Conservation (phyloP, 2,797 vertebrate genomes). For the Alcedo atthis region DNA sequence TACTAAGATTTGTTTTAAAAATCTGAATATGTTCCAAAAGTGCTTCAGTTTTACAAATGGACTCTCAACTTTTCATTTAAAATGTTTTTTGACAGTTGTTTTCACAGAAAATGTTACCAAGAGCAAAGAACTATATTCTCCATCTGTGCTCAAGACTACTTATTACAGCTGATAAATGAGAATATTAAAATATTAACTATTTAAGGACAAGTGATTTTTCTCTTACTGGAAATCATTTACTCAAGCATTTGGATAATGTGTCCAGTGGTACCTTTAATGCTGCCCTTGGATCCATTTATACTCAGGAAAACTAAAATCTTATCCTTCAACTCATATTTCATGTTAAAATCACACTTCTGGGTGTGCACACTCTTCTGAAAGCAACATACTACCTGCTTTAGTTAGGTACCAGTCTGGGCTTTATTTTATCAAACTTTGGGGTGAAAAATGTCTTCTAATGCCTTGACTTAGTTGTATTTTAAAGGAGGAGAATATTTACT, state of each 20-base stretch:
- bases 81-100: neutral
- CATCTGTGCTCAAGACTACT: neutral
- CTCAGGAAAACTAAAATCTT: neutral
- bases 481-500: neutral
- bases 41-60: neutral
- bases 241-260: neutral
- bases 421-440: neutral
- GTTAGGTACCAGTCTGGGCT: neutral
- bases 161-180: neutral
- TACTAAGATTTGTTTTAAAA: slow-evolving; percentile 12
- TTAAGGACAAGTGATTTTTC: neutral
- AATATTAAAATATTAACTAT: neutral
- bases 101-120: neutral
- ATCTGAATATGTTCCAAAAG: neutral
- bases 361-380: neutral
- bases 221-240: neutral
- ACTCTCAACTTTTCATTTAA: slow-evolving; percentile 20
- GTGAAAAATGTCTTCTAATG: neutral
- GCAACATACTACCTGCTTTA: neutral
- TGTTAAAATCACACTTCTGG: neutral
- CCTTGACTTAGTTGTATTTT: neutral
- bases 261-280: neutral
- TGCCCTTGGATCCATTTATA: neutral
- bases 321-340: neutral
- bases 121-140: neutral